Conservation (phyloP, 2,113 vertebrate genomes). For the Mobula birostris region DNA sequence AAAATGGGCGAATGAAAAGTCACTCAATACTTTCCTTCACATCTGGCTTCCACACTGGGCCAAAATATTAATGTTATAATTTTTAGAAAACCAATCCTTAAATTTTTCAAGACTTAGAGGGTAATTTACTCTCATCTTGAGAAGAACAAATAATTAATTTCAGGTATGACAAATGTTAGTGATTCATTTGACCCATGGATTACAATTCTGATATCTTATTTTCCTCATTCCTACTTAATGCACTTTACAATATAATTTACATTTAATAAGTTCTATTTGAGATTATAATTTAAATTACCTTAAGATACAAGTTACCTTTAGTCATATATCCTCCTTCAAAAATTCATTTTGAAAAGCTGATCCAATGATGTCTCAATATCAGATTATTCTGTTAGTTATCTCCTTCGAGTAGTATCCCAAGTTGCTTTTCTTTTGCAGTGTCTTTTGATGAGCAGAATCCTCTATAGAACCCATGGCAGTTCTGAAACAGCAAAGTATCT, state of each 20-base stretch:
- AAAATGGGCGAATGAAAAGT: background rate
- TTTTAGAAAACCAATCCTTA: background rate
- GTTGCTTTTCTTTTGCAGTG: background rate
- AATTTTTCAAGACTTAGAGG: background rate
- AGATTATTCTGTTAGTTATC: background rate
- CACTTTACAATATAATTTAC: background rate
- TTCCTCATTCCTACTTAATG: background rate
- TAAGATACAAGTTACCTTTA: background rate
- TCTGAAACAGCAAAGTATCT: background rate
- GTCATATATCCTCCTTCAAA: background rate
- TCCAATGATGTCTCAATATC: background rate
- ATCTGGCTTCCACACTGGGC: background rate
- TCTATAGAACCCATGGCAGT: background rate
- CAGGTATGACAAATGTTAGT: background rate
- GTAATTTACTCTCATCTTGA: background rate
- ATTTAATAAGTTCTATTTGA: background rate
- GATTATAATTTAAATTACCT: slow-evolving; percentile 1
- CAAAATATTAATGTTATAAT: background rate
- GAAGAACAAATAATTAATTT: background rate
- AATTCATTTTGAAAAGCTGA: background rate
- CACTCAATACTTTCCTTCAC: background rate
- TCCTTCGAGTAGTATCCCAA: background rate
- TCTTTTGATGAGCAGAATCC: background rate
- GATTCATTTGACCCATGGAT: background rate
- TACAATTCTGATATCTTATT: background rate